Percentiles rank a stretch among this genome's conserved stretches.
Evolutionary conservation across 2,888 invertebrate species (phyloP).

Genomic region (Torymus texanus): DNA sequence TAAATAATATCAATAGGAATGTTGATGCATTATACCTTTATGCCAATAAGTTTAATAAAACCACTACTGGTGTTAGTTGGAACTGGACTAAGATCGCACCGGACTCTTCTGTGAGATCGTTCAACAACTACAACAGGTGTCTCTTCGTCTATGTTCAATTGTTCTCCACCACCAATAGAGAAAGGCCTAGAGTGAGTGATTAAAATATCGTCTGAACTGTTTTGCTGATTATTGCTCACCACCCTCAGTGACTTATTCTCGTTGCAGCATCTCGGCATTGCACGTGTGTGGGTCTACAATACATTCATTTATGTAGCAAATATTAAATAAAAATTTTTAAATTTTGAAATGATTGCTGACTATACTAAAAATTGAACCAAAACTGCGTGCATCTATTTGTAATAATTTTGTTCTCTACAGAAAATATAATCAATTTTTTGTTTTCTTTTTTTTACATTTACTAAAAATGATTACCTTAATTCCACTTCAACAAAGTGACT

Average conservation of each 20-base stretch:
- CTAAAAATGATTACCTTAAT: constrained; percentile 40
- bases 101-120: constrained; percentile 71
- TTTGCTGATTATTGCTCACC: constrained; percentile 69
- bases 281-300: constrained; percentile 66
- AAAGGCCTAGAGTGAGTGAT: constrained; percentile 66
- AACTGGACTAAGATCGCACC: constrained; percentile 73
- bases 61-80: constrained; percentile 69
- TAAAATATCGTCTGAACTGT: constrained; percentile 67
- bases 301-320: not conserved
- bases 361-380: too few relatives aligned
- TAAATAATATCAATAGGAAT: not conserved
- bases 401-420: too few relatives aligned
- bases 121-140: constrained; percentile 68
- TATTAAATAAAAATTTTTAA: too few relatives aligned
- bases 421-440: too few relatives aligned
- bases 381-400: too few relatives aligned
- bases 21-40: constrained; percentile 66
- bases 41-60: constrained; percentile 69
- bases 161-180: constrained; percentile 68
- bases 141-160: constrained; percentile 69
- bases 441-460: not conserved
- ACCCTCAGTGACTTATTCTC: constrained; percentile 73
- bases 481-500: constrained; percentile 55
- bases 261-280: constrained; percentile 75
- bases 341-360: too few relatives aligned